Percentiles rank a stretch among this genome's conserved stretches.
phyloP scores from a whole-genome alignment of 2,888 invertebrate genomes.

The Helobdella robusta region DNA sequence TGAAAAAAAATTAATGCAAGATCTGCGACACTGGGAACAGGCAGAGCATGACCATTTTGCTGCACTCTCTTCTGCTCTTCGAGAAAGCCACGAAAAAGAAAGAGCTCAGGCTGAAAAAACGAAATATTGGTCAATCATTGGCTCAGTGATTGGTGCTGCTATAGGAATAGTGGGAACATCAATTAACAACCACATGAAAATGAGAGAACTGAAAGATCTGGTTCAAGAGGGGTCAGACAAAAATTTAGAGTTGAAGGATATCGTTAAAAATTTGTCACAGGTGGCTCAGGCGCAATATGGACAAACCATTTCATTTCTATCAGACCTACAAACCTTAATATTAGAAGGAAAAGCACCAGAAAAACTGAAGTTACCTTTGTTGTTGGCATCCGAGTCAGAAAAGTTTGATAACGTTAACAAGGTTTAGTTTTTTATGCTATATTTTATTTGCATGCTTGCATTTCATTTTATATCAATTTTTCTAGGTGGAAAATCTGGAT shows the following conservation, averaged over 20 bases:
- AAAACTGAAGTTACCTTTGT: background rate
- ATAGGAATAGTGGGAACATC: constrained; percentile 61
- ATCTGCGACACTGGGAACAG: constrained; percentile 61
- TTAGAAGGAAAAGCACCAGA: background rate
- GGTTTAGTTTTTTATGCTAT: background rate
- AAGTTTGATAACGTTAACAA: background rate
- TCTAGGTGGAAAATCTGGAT: constrained; percentile 30
- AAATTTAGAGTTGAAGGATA: constrained; percentile 28
- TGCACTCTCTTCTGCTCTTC: constrained; percentile 64
- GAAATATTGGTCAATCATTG: constrained; percentile 72
- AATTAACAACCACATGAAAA: constrained; percentile 59
- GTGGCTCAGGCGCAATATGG: background rate
- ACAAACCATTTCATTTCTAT: background rate
- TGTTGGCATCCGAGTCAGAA: background rate
- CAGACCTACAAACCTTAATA: constrained; percentile 30
- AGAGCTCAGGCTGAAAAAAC: constrained; percentile 69
- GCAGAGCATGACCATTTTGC: constrained; percentile 64
- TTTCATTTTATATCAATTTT: no score
- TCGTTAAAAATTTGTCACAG: constrained; percentile 30
- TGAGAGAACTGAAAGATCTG: constrained; percentile 59
- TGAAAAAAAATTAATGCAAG: constrained; percentile 51
- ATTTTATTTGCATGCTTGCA: no score
- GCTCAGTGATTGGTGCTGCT: constrained; percentile 59
- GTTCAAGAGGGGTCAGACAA: constrained; percentile 49
- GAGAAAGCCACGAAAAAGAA: constrained; percentile 74